These are phyloP conservation scores for Eolophus roseicapilla DNA, from an alignment of 2,113 vertebrate species.

Conservation along the genomic window DNA sequence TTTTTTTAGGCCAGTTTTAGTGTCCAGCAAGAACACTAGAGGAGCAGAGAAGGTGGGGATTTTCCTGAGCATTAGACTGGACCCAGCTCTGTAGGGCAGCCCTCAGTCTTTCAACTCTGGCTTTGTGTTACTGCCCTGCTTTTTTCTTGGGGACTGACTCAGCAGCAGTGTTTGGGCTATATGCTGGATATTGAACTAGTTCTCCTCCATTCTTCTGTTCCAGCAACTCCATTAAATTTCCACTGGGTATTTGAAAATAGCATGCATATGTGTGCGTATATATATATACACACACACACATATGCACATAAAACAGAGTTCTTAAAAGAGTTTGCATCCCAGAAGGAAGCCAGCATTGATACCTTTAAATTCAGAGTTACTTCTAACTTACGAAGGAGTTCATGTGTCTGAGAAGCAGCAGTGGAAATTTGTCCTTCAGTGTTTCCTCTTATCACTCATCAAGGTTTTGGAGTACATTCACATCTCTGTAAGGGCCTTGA, in stretches of 20 bases:
- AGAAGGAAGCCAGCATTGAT: constrained; percentile 1
- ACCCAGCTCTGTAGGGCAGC: not conserved
- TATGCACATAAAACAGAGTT: not conserved
- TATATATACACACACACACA: not conserved
- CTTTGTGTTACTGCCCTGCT: not conserved
- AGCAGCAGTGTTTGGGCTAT: not conserved
- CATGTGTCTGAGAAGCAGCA: constrained; percentile 33
- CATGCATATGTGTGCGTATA: not conserved
- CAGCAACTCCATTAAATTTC: not conserved
- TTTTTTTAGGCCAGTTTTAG: not conserved
- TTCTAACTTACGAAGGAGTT: constrained; percentile 35
- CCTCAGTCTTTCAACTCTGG: not conserved
- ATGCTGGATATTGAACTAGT: not conserved
- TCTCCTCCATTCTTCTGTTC: not conserved
- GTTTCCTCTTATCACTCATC: constrained; percentile 33
- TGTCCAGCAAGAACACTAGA: not conserved
- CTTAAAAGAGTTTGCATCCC: not conserved
- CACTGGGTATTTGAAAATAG: constrained; percentile 18
- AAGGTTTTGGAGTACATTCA: constrained; percentile 35
- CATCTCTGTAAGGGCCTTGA: not conserved
- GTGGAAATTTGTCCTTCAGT: constrained; percentile 37
- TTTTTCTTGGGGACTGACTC: not conserved
- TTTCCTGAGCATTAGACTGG: not conserved
- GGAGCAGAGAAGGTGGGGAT: not conserved
- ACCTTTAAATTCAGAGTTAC: constrained; percentile 27